Conservation (phyloP, 2,797 vertebrate genomes). For the Malurus leucopterus region DNA sequence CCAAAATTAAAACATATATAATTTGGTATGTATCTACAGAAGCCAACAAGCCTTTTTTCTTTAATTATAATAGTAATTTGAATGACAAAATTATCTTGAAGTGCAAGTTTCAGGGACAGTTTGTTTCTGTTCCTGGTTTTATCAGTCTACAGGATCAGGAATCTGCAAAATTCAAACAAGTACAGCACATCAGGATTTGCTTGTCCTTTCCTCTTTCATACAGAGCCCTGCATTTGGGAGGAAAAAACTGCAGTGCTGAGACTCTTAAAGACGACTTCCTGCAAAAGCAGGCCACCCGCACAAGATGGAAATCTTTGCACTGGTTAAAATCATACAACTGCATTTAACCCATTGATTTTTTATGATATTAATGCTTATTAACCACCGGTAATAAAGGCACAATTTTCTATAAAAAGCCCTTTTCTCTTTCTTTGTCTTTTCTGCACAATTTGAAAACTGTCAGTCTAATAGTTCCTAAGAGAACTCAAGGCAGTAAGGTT, state of each 20-base stretch:
- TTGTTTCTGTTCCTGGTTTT: not conserved
- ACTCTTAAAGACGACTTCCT: not conserved
- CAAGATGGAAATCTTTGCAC: not conserved
- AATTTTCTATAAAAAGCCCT: conserved; percentile 50
- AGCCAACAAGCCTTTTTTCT: not conserved
- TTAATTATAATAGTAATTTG: not conserved
- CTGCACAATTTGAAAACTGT: conserved; percentile 50
- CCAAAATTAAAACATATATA: conserved; percentile 4
- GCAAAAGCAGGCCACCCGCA: not conserved
- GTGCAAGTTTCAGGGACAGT: not conserved
- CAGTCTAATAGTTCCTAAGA: conserved; percentile 63
- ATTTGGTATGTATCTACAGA: not conserved
- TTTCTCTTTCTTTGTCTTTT: conserved; percentile 59
- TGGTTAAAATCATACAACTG: not conserved
- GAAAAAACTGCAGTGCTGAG: not conserved
- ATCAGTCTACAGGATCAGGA: not conserved
- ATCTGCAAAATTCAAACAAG: not conserved
- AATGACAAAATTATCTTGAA: not conserved
- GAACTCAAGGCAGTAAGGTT: conserved; percentile 47
- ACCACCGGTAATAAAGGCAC: conserved; percentile 39
- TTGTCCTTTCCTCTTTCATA: not conserved
- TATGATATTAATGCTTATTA: conserved; percentile 41
- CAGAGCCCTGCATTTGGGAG: not conserved
- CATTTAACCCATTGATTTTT: conserved; percentile 50
- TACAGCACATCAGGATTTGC: not conserved